These are phyloP conservation scores for Zenarchopterus dispar DNA, from an alignment of 2,797 vertebrate species.

Conservation along the genomic window DNA sequence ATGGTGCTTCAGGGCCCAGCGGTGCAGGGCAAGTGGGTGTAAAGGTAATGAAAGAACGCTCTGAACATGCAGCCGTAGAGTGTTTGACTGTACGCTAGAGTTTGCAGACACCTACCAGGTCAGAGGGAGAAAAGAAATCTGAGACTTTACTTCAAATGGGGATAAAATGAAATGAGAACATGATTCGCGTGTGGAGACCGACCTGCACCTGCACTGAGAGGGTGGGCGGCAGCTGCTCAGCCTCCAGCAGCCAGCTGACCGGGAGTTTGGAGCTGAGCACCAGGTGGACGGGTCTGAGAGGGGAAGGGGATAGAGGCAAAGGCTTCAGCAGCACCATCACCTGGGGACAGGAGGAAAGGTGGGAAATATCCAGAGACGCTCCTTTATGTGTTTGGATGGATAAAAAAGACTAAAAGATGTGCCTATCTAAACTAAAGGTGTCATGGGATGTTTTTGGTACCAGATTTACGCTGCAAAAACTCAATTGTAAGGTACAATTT, in stretches of 20 bases:
- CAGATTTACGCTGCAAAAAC: too few relatives aligned
- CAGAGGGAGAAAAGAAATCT: neutral
- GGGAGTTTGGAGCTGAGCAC: conserved; percentile 79
- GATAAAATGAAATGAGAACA: too few relatives aligned
- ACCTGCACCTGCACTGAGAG: conserved; percentile 78
- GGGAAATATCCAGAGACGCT: neutral
- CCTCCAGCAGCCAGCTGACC: conserved; percentile 75
- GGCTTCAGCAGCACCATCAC: conserved; percentile 78
- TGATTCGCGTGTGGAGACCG: neutral
- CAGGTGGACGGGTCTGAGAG: conserved; percentile 64
- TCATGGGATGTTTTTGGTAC: too few relatives aligned
- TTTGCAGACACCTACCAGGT: conserved; percentile 68
- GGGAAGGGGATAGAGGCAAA: conserved; percentile 45
- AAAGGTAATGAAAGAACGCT: conserved; percentile 66
- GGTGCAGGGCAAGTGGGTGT: conserved; percentile 66
- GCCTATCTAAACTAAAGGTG: too few relatives aligned
- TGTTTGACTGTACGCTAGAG: conserved; percentile 65
- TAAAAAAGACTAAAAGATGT: neutral
- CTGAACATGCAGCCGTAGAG: conserved; percentile 47
- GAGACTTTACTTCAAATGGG: neutral
- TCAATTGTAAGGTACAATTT: too few relatives aligned
- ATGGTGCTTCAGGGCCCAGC: conserved; percentile 76
- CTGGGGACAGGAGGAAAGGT: conserved; percentile 42
- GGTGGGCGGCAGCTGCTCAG: conserved; percentile 53
- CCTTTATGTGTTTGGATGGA: neutral